Conservation (phyloP, 2,797 vertebrate species). For the Crenichthys baileyi region DNA sequence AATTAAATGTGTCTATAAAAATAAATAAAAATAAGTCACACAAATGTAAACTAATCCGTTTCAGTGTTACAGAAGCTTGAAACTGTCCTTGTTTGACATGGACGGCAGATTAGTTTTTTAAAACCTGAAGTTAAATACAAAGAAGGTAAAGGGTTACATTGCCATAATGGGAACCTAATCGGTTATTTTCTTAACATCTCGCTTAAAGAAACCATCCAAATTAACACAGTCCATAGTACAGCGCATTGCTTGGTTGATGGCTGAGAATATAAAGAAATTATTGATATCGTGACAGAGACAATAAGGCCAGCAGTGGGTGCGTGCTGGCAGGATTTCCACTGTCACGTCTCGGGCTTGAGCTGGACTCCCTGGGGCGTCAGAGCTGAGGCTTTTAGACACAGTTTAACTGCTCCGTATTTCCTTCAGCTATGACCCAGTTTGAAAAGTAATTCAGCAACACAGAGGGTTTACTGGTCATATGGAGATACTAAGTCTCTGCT, state of each 20-base stretch:
- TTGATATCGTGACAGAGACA: neutral
- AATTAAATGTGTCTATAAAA: neutral
- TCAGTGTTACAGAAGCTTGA: neutral
- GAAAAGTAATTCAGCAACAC: neutral
- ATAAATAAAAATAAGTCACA: neutral
- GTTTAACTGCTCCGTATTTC: neutral
- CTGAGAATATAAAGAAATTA: neutral
- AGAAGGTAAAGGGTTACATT: neutral
- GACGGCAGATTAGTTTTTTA: neutral
- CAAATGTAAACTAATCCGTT: neutral
- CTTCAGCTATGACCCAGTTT: neutral
- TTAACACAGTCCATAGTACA: neutral
- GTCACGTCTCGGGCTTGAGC: neutral
- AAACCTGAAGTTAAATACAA: neutral
- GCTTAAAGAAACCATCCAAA: neutral
- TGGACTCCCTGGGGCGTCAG: neutral
- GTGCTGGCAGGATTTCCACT: neutral
- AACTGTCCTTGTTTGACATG: neutral
- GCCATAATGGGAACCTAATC: neutral
- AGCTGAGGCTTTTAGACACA: neutral
- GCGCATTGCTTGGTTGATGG: neutral
- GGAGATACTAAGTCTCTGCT: neutral
- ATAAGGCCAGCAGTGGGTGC: neutral
- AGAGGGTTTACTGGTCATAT: neutral
- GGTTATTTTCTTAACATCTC: neutral